Evolutionary conservation across 2,888 invertebrate species (phyloP).

Genomic region (Hirudinaria manillensis): DNA sequence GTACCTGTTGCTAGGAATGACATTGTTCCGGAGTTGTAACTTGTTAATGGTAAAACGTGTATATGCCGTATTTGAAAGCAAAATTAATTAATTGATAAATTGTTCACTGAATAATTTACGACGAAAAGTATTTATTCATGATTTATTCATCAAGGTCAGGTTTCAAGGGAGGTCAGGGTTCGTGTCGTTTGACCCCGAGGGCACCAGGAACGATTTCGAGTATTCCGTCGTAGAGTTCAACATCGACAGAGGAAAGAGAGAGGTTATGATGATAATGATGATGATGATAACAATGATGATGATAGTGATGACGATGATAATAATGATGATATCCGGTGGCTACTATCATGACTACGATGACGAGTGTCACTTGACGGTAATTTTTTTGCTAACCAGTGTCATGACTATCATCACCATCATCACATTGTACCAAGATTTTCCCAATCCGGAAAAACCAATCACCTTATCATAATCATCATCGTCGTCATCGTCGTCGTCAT

Average conservation of each 20-base stretch:
- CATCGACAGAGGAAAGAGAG: constrained; percentile 14
- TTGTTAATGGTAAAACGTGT: no score
- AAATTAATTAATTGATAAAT: no score
- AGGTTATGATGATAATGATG: constrained; percentile 29
- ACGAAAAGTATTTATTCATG: no score
- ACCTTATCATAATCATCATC: no score
- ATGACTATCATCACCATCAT: constrained; percentile 11
- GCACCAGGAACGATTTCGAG: not conserved
- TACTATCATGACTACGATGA: constrained; percentile 31
- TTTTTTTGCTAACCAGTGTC: not conserved
- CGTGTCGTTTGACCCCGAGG: constrained; percentile 5
- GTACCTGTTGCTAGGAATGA: no score
- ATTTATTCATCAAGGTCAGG: not conserved
- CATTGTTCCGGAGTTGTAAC: no score
- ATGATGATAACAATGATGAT: constrained; percentile 32
- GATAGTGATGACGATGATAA: constrained; percentile 30
- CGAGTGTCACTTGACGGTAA: not conserved
- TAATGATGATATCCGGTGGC: constrained; percentile 28
- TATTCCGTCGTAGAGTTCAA: constrained; percentile 9
- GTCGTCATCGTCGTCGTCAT: no score
- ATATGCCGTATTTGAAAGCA: no score
- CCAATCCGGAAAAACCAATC: no score
- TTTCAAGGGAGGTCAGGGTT: not conserved
- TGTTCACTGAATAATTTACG: no score
- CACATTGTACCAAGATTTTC: no score